Conservation (phyloP, 2,113 vertebrate species). For the Callocephalon fimbriatum region DNA sequence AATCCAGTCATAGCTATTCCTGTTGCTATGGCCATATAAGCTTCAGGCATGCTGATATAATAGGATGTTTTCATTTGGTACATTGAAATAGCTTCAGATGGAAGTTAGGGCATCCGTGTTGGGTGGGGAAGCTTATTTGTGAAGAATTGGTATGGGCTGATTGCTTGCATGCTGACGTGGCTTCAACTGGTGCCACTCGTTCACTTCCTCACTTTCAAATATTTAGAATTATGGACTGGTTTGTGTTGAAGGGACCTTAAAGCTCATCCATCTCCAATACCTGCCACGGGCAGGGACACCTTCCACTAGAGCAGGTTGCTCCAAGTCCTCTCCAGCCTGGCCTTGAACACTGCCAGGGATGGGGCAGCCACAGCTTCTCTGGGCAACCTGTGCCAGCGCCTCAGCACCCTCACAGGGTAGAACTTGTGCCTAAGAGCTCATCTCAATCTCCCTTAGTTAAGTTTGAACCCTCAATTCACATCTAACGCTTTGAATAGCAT, state of each 20-base stretch:
- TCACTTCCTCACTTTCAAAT: background rate
- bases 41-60: background rate
- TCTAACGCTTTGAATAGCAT: rapidly evolving
- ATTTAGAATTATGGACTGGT: background rate
- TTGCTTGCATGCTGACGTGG: background rate
- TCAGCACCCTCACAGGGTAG: background rate
- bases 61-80: background rate
- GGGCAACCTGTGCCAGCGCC: background rate
- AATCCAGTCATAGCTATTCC: background rate
- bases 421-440: background rate
- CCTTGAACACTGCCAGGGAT: too few relatives aligned
- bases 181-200: background rate
- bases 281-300: background rate
- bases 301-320: background rate
- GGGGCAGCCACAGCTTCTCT: background rate
- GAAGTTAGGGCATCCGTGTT: background rate
- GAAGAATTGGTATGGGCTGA: background rate
- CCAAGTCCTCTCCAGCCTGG: too few relatives aligned
- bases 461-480: background rate
- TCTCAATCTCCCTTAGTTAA: background rate
- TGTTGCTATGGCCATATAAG: background rate
- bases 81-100: background rate
- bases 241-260: background rate
- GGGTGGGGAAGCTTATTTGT: rapidly evolving
- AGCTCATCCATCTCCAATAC: background rate